phyloP scores from a whole-genome alignment of 2,113 vertebrate species.

The Anhinga rufa region DNA sequence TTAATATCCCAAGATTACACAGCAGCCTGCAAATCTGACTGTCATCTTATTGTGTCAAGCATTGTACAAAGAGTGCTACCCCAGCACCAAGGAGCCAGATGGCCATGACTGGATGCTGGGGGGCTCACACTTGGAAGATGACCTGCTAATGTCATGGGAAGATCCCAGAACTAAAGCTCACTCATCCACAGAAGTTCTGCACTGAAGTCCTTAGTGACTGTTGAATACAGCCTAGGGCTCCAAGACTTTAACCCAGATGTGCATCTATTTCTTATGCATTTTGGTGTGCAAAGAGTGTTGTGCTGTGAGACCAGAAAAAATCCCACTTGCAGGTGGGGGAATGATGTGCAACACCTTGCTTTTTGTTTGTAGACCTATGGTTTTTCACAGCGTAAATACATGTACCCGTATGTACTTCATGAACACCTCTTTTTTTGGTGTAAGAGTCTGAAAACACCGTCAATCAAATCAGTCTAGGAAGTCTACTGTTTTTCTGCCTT shows the following conservation, averaged over 20 bases:
- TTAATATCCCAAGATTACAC: slow-evolving; percentile 31
- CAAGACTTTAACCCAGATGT: neutral
- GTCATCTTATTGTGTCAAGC: neutral
- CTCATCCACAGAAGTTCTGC: neutral
- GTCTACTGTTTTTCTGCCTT: neutral
- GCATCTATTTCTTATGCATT: neutral
- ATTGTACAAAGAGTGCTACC: neutral
- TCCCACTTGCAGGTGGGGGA: neutral
- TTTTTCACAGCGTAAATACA: neutral
- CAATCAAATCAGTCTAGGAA: neutral
- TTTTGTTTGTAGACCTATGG: neutral
- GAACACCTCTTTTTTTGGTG: neutral
- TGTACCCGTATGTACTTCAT: neutral
- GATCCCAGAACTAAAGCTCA: neutral
- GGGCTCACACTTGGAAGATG: neutral
- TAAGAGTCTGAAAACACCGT: neutral
- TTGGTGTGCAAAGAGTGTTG: neutral
- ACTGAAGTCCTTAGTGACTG: neutral
- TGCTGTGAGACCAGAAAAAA: neutral
- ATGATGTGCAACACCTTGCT: neutral
- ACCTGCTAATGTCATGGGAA: neutral
- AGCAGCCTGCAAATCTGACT: neutral
- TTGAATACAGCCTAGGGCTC: neutral
- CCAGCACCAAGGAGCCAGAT: fast-evolving
- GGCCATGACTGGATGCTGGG: neutral